Evolutionary conservation across 2,797 vertebrate species (phyloP).

Genomic region (Lepilemur ruficaudatus): DNA sequence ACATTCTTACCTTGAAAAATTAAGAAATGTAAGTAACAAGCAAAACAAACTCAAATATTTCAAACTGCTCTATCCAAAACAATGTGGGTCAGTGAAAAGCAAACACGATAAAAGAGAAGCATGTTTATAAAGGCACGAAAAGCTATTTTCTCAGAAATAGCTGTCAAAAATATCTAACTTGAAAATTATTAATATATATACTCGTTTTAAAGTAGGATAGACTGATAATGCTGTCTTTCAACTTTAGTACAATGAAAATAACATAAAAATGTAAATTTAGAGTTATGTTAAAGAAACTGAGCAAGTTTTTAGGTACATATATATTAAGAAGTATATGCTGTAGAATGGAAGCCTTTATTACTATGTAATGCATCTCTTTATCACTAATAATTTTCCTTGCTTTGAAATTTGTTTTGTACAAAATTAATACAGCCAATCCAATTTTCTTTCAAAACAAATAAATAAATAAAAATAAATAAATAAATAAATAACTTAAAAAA

Average conservation of each 20-base stretch:
- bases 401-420: too few species aligned
- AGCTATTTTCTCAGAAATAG: background rate
- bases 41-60: slow-evolving; percentile 27
- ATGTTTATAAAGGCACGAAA: background rate
- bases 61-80: background rate
- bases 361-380: too few species aligned
- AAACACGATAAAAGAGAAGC: background rate
- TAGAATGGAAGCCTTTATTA: too few species aligned
- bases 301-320: too few species aligned
- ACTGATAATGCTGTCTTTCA: background rate
- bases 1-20: slow-evolving; percentile 5
- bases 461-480: too few species aligned
- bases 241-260: slow-evolving; percentile 45
- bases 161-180: slow-evolving; percentile 25
- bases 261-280: background rate
- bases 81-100: background rate
- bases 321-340: too few species aligned
- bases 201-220: background rate
- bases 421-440: too few species aligned
- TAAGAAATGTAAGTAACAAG: background rate
- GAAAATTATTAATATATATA: background rate
- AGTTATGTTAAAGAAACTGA: background rate
- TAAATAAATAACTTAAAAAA: too few species aligned
- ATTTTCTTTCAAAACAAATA: too few species aligned
- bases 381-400: too few species aligned